phyloP scores from a whole-genome alignment of 2,113 vertebrate species.

The Sinosuthora webbiana region DNA sequence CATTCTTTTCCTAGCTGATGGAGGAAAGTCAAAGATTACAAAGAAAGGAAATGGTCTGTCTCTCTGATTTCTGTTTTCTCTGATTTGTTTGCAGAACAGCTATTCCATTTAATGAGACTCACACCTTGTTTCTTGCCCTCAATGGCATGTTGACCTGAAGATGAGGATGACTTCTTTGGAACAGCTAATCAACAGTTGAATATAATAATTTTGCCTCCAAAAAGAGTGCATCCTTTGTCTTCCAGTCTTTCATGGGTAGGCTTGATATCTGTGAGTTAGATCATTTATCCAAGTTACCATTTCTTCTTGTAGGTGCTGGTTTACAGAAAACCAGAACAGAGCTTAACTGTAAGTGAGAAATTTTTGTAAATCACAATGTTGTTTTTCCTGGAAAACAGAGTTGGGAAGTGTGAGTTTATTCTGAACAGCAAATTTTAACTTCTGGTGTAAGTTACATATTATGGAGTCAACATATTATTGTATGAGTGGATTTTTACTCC shows the following conservation, averaged over 20 bases:
- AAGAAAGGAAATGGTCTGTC: not conserved
- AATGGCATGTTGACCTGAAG: not conserved
- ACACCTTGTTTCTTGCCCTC: not conserved
- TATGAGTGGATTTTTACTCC: not conserved
- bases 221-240: not conserved
- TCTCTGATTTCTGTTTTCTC: no score
- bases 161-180: not conserved
- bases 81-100: no score
- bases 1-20: not conserved
- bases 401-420: not conserved
- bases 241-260: not conserved
- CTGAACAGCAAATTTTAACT: not conserved
- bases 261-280: not conserved
- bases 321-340: not conserved
- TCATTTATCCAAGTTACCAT: not conserved
- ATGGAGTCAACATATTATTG: rapidly evolving
- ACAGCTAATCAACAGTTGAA: not conserved
- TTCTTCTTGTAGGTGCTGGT: not conserved
- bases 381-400: not conserved
- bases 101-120: no score
- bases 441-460: not conserved
- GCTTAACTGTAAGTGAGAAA: not conserved
- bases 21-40: not conserved
- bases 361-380: not conserved
- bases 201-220: not conserved